Conservation (phyloP, 2,113 vertebrate genomes). For the Seriola rivoliana region DNA sequence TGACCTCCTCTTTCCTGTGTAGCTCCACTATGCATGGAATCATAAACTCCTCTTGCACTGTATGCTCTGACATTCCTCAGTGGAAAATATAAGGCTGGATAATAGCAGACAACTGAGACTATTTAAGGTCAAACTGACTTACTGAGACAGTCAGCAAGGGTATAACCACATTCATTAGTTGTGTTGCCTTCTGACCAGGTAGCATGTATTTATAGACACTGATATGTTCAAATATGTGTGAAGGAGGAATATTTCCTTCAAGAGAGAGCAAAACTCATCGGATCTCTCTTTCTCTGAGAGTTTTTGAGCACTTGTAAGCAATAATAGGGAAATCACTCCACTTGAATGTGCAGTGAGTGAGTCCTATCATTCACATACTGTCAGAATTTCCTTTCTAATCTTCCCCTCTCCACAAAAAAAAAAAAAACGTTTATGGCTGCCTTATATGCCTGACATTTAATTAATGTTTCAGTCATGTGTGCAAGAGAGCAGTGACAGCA, state of each 20-base stretch:
- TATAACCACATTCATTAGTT: slow-evolving; percentile 44
- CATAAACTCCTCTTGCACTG: slow-evolving; percentile 34
- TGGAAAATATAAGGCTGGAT: slow-evolving; percentile 34
- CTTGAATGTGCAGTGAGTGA: slow-evolving; percentile 16
- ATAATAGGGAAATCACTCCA: slow-evolving; percentile 19
- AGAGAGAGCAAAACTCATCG: neutral
- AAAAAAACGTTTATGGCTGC: slow-evolving; percentile 34
- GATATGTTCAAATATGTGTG: slow-evolving; percentile 26
- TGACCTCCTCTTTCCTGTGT: slow-evolving; percentile 48
- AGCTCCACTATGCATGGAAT: slow-evolving; percentile 50
- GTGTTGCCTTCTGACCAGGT: slow-evolving; percentile 11
- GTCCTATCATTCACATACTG: slow-evolving; percentile 56
- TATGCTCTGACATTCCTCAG: slow-evolving; percentile 24
- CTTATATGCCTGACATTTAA: slow-evolving; percentile 70
- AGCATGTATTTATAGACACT: slow-evolving; percentile 26
- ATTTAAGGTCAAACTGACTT: slow-evolving; percentile 54
- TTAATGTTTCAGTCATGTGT: slow-evolving; percentile 68
- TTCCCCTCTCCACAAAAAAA: slow-evolving; percentile 45
- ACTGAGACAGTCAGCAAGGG: slow-evolving; percentile 9
- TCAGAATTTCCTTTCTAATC: slow-evolving; percentile 54
- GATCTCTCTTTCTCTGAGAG: neutral
- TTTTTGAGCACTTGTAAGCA: slow-evolving; percentile 28
- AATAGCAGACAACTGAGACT: slow-evolving; percentile 39
- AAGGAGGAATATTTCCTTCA: neutral
- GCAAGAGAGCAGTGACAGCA: slow-evolving; percentile 60